phyloP scores from a whole-genome alignment of 2,888 invertebrate species.

The Cremastinae sp. region DNA sequence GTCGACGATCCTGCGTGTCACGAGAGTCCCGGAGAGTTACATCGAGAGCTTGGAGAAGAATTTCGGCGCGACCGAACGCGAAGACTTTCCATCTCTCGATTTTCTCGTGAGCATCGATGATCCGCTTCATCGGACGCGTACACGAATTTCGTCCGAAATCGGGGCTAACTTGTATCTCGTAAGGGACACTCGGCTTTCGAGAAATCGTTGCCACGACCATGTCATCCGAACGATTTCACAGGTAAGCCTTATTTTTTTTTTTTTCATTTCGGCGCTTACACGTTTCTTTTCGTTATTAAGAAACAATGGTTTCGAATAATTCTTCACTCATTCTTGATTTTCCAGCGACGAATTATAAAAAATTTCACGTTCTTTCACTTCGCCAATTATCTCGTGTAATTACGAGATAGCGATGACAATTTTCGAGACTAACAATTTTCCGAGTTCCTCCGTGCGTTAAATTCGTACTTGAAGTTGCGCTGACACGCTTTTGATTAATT shows the following conservation, averaged over 20 bases:
- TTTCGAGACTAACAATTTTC: conserved; percentile 30
- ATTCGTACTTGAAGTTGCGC: not conserved
- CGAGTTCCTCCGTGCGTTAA: conserved; percentile 9
- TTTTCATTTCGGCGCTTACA: not conserved
- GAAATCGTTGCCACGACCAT: conserved; percentile 63
- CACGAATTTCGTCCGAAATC: conserved; percentile 4
- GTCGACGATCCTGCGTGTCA: no score
- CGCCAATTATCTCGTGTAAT: conserved; percentile 35
- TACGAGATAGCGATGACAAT: conserved; percentile 38
- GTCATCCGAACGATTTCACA: conserved; percentile 78
- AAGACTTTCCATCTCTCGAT: not conserved
- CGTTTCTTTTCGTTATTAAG: not conserved
- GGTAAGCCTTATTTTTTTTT: conserved; percentile 68
- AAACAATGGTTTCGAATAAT: not conserved
- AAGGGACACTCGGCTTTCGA: not conserved
- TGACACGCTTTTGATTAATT: conserved; percentile 15
- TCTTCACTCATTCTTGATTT: not conserved
- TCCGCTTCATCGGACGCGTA: conserved; percentile 14
- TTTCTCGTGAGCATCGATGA: conserved; percentile 5
- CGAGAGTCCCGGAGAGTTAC: no score
- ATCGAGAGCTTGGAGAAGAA: no score
- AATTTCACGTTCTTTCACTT: conserved; percentile 35
- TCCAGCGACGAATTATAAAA: no score
- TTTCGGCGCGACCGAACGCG: no score
- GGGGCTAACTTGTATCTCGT: conserved; percentile 17